Evolutionary conservation across 2,888 invertebrate genomes (phyloP), one percentile per base, ranked within the genome.

Genomic region (Schizaphis graminum): DNA sequence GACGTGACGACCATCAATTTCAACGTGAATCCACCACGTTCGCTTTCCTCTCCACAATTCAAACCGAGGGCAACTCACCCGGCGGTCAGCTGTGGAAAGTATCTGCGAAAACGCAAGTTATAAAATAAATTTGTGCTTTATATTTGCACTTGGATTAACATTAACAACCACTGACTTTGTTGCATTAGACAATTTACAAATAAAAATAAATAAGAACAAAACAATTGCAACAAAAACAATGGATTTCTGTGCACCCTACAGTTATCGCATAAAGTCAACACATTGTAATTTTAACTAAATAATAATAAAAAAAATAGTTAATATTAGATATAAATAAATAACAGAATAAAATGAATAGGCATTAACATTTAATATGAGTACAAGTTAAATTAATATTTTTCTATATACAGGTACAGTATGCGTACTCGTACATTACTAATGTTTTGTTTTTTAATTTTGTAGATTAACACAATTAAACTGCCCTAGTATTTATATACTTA

Each of bases 61-160:
- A 95, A 95, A 94, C 94, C 94, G 94, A 94, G 94, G 92, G 90
- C 94, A 93, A 94, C 91, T 92, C 94, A 94, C 95, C 90, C 94
- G 94, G 92, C 94, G 95, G 95, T 95, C 95, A 95, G 95, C 95
- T 95, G 95, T 95, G 95, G 95, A 95, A 95, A 95, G 95, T 95
- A 95, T 95, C 95, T 95, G 95, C 95, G 95, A 95, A 95, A 95
- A 95, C 95, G 95, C 95, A 95, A 95, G 95, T 94, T 94, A 94
- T 94, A 94, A 94, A 94, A 86, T 94, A 94, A 94, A 94, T 94
- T 91, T 94, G 90, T 91, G 90, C 90, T 21, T 67, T 93, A 91
- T 86, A 94, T 93, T 94, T 93, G 89, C 85, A 90, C 61, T 94
- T 24, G 91, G 90, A 67, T 94, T 91, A 94, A 90, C 90, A 94